Conservation (phyloP, 1,140 invertebrate genomes). For the Leptinotarsa defecta region DNA sequence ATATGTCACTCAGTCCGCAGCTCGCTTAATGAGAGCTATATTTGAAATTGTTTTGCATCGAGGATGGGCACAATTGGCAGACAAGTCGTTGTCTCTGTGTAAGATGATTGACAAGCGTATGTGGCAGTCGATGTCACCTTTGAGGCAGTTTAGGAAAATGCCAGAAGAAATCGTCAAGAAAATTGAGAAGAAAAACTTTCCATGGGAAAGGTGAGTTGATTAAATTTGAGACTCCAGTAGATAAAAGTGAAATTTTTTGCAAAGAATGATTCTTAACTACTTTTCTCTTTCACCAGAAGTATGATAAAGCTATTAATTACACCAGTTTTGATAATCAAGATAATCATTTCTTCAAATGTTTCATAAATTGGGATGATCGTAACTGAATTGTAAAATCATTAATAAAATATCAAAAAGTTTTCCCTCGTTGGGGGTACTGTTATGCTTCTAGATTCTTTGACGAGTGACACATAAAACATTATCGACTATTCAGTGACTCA, state of each 20-base stretch:
- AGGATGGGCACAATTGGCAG: slow-evolving; percentile 97
- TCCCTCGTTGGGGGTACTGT: no score
- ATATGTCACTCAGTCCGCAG: slow-evolving; percentile 97
- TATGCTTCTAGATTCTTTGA: no score
- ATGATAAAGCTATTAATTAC: no score
- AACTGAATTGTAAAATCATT: no score
- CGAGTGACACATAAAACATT: no score
- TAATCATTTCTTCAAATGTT: no score
- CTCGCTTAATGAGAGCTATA: slow-evolving; percentile 92
- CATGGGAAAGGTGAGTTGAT: slow-evolving; percentile 74
- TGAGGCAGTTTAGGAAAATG: slow-evolving; percentile 97
- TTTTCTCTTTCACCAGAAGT: not conserved
- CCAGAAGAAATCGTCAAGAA: slow-evolving; percentile 97
- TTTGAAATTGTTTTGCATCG: slow-evolving; percentile 90
- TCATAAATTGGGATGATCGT: no score
- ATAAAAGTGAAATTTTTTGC: not conserved
- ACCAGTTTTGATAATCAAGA: no score
- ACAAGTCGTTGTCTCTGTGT: slow-evolving; percentile 93
- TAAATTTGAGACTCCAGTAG: not conserved
- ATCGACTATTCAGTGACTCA: no score
- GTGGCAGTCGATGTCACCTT: slow-evolving; percentile 99
- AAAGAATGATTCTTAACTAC: not conserved
- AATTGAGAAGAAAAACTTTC: slow-evolving; percentile 97
- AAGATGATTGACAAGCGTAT: slow-evolving; percentile 99
- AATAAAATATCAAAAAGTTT: no score